Conservation (phyloP, 2,113 vertebrate species). For the Narcine bancroftii region DNA sequence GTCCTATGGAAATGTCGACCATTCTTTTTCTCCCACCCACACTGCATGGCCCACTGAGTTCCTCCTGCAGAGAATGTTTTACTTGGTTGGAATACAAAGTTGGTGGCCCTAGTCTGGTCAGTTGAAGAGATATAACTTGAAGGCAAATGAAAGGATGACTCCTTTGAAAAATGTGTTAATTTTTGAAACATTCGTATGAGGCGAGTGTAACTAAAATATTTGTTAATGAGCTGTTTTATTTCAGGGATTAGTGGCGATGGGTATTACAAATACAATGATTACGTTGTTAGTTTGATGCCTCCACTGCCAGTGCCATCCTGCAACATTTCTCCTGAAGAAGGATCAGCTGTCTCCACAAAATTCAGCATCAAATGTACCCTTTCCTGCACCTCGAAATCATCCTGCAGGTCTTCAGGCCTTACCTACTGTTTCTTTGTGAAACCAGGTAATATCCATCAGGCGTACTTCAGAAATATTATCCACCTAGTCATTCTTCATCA, state of each 20-base stretch:
- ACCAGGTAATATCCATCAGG: constrained; percentile 43
- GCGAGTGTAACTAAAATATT: not conserved
- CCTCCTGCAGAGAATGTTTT: too few relatives aligned
- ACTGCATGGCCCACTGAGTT: too few relatives aligned
- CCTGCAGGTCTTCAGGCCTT: constrained; percentile 38
- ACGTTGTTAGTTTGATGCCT: constrained; percentile 46
- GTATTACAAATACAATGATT: constrained; percentile 40
- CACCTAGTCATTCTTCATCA: too few relatives aligned
- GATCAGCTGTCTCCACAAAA: constrained; percentile 59
- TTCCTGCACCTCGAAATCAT: constrained; percentile 45
- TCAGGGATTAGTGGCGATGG: constrained; percentile 15
- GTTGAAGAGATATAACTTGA: not conserved
- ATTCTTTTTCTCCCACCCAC: too few relatives aligned
- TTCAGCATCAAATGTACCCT: constrained; percentile 64
- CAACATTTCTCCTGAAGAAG: constrained; percentile 56
- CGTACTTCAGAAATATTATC: not conserved
- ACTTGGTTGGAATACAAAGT: too few relatives aligned
- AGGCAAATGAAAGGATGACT: not conserved
- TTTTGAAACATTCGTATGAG: not conserved
- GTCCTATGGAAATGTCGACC: too few relatives aligned
- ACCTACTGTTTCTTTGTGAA: constrained; percentile 70
- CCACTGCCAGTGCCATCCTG: constrained; percentile 49
- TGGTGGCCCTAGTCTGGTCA: not conserved
- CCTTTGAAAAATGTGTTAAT: not conserved
- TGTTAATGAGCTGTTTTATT: not conserved